A percentile compares a stretch with the other conserved stretches of the same genome.
Evolutionary conservation across 2,888 invertebrate species (phyloP).

Genomic region (Megaustenia siamemsis): DNA sequence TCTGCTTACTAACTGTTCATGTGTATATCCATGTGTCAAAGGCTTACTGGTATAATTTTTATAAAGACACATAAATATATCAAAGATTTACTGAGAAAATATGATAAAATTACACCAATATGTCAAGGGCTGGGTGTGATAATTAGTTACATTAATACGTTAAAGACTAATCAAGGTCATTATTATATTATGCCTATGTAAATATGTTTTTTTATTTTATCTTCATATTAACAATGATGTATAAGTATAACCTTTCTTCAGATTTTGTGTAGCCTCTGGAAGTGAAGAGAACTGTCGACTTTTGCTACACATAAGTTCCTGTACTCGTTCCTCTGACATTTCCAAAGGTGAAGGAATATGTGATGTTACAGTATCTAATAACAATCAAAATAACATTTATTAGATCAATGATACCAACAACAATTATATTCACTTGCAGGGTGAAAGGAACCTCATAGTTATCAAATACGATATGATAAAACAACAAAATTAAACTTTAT

Average conservation of each 20-base stretch:
- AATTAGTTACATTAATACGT: no score
- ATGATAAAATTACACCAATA: no score
- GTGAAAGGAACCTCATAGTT: no score
- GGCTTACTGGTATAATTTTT: no score
- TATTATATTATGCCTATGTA: not conserved
- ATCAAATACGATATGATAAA: no score
- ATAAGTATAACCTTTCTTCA: constrained; percentile 83
- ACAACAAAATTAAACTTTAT: no score
- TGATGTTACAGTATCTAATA: constrained; percentile 86
- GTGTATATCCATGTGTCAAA: no score
- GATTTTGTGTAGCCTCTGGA: constrained; percentile 85
- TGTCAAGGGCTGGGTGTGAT: not conserved
- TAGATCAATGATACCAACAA: not conserved
- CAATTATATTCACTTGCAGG: no score
- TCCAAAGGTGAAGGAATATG: constrained; percentile 91
- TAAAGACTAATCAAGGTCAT: no score
- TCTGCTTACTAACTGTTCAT: no score
- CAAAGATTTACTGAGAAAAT: no score
- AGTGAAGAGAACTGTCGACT: constrained; percentile 86
- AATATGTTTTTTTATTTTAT: not conserved
- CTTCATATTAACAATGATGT: not conserved
- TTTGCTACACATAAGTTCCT: constrained; percentile 89
- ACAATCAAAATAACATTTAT: not conserved
- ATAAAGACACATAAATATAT: no score
- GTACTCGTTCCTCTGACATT: constrained; percentile 88